Conservation (phyloP, 2,888 invertebrate species). For the Hyppa rectilinea region DNA sequence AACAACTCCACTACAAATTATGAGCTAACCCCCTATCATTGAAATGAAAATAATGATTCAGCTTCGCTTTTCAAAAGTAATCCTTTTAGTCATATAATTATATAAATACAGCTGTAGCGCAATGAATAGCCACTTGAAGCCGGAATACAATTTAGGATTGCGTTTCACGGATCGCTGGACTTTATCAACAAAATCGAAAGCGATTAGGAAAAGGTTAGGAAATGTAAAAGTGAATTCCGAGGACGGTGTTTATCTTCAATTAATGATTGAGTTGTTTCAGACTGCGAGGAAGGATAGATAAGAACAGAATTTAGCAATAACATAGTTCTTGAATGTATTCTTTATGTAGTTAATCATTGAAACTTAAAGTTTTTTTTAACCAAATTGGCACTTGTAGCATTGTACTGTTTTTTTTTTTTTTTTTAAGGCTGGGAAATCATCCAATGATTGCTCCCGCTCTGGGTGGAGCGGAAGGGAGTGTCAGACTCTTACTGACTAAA, state of each 20-base stretch:
- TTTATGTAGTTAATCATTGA: background rate
- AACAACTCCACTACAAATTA: slow-evolving; percentile 47
- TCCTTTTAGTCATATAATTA: slow-evolving; percentile 42
- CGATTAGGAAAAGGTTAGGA: slow-evolving; percentile 61
- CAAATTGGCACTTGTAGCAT: background rate
- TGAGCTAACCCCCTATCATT: slow-evolving; percentile 37
- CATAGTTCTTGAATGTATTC: background rate
- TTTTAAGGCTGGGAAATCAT: too few relatives aligned
- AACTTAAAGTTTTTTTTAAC: background rate
- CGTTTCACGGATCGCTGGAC: slow-evolving; percentile 60
- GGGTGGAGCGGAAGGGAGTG: too few relatives aligned
- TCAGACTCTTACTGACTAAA: too few relatives aligned
- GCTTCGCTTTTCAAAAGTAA: slow-evolving; percentile 57
- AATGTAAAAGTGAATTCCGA: slow-evolving; percentile 56
- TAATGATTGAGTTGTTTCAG: slow-evolving; percentile 40
- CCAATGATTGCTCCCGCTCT: too few relatives aligned
- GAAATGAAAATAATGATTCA: slow-evolving; percentile 52
- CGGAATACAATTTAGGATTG: slow-evolving; percentile 60
- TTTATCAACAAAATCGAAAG: slow-evolving; percentile 62
- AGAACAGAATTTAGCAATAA: background rate
- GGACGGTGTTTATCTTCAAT: slow-evolving; percentile 27
- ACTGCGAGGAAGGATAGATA: background rate
- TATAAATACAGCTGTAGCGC: slow-evolving; percentile 41
- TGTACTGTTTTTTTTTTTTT: too few relatives aligned
- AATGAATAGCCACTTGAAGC: slow-evolving; percentile 52